Conservation (phyloP, 23 tunicate species). For the Aplidium turbinatum region DNA sequence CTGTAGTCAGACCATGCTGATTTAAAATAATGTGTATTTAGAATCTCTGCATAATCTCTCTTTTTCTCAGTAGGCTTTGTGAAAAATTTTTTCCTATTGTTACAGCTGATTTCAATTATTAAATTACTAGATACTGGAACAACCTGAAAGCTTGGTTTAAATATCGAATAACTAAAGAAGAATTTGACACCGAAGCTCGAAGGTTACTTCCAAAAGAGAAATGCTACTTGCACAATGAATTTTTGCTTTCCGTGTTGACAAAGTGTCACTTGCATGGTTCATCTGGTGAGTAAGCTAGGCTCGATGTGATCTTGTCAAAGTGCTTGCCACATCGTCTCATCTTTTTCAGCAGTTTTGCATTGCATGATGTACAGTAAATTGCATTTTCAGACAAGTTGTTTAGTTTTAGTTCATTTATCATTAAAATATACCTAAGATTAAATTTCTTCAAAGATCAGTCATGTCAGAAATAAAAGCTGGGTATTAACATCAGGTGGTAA, state of each 20-base stretch:
- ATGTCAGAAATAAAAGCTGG: too few relatives aligned
- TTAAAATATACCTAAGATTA: too few relatives aligned
- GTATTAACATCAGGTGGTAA: too few relatives aligned
- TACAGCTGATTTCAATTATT: neutral
- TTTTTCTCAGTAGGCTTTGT: neutral
- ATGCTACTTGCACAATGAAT: slow-evolving; percentile 77
- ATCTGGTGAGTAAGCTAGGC: slow-evolving; percentile 15
- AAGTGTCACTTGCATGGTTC: slow-evolving; percentile 63
- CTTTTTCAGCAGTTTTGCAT: too few relatives aligned
- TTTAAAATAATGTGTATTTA: neutral
- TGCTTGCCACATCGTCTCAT: too few relatives aligned
- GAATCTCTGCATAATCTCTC: neutral
- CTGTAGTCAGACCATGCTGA: neutral
- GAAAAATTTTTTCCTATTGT: neutral
- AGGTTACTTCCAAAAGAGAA: slow-evolving; percentile 47
- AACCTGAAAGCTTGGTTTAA: slow-evolving; percentile 92
- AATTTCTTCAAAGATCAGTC: too few relatives aligned
- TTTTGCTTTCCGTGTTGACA: slow-evolving; percentile 71
- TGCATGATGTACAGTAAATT: too few relatives aligned
- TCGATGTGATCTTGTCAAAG: too few relatives aligned
- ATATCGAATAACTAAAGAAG: slow-evolving; percentile 73
- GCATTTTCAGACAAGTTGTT: too few relatives aligned
- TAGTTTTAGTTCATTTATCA: too few relatives aligned
- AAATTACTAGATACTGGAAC: slow-evolving; percentile 68
- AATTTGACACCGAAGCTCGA: slow-evolving; percentile 79